Conservation (phyloP, 2,113 vertebrate species). For the Tinamus guttatus region DNA sequence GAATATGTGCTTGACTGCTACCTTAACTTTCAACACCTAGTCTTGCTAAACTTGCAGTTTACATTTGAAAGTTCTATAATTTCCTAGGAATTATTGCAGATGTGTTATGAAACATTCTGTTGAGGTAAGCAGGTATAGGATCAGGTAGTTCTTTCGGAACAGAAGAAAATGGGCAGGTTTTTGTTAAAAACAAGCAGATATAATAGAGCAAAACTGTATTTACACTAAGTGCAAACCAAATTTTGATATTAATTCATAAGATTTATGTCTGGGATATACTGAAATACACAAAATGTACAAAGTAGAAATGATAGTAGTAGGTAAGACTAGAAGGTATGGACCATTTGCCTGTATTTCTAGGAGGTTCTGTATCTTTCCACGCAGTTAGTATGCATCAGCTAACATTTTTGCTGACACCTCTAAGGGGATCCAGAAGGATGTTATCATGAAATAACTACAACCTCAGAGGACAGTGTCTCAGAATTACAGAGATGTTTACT, state of each 20-base stretch:
- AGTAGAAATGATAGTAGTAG: background rate
- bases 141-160: slow-evolving; percentile 46
- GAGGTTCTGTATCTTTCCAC: background rate
- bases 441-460: slow-evolving; percentile 1
- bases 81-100: slow-evolving; percentile 34
- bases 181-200: slow-evolving; percentile 20
- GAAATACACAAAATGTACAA: background rate
- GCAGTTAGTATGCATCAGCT: background rate
- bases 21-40: slow-evolving; percentile 32
- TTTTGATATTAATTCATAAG: background rate
- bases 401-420: background rate
- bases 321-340: background rate
- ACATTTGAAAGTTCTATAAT: slow-evolving; percentile 65
- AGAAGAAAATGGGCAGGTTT: slow-evolving; percentile 26
- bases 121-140: slow-evolving; percentile 48
- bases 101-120: slow-evolving; percentile 53
- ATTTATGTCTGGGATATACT: background rate
- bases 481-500: slow-evolving; percentile 24
- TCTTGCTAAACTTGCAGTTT: slow-evolving; percentile 40
- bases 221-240: background rate
- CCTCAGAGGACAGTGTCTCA: background rate
- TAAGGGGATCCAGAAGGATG: background rate
- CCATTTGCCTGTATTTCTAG: background rate
- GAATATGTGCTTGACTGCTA: slow-evolving; percentile 48
- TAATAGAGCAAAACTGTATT: background rate